Evolutionary conservation across 1,140 invertebrate genomes (phyloP), one percentile per base, ranked within the genome.

Genomic region (Batillaria attramentaria): DNA sequence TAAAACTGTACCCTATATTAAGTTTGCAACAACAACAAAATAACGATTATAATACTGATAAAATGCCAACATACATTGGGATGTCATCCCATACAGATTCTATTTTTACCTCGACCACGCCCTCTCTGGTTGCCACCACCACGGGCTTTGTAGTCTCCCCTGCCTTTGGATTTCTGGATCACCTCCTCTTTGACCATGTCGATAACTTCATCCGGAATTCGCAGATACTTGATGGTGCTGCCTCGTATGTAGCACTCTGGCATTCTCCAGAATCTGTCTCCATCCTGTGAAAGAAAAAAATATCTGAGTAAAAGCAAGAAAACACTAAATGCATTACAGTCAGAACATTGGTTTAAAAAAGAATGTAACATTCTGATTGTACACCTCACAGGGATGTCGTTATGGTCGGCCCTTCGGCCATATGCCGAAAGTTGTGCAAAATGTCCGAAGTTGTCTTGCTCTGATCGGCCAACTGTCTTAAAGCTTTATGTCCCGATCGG

Each of bases 261-360:
- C 96, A 99, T 99, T 84, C 97, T 94, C 97, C 98, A 99, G 93
- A 99, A 99, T 89, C 97, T 96, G 87, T 99, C 98, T 86, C 99
- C 99, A 94, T 99, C 98, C 97, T 98, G 65, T n/a, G n/a, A n/a
- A n/a, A n/a, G n/a, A n/a, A n/a, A n/a, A n/a, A n/a, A n/a, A n/a
- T n/a, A n/a, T n/a, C n/a, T n/a, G n/a, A 28, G n/a, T 72, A 31
- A 6, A 6, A n/a, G n/a, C n/a, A 54, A 54, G n/a, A 54, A 54
- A 31, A 28, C 33, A 66, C 16, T 66, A n/a, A n/a, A 31, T 1
- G 33, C 65, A 31, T 18, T 3, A 35, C n/a, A n/a, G 2, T 20
- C 1, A 54, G 18, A 1, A 54, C 1, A 54, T 2, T 20, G 1
- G n/a, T 20, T 54, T 50, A 50, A 50, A 50, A 50, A 13, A 13